Evolutionary conservation across 1,140 invertebrate species (phyloP).

Genomic region (Calliopsis andreniformis): DNA sequence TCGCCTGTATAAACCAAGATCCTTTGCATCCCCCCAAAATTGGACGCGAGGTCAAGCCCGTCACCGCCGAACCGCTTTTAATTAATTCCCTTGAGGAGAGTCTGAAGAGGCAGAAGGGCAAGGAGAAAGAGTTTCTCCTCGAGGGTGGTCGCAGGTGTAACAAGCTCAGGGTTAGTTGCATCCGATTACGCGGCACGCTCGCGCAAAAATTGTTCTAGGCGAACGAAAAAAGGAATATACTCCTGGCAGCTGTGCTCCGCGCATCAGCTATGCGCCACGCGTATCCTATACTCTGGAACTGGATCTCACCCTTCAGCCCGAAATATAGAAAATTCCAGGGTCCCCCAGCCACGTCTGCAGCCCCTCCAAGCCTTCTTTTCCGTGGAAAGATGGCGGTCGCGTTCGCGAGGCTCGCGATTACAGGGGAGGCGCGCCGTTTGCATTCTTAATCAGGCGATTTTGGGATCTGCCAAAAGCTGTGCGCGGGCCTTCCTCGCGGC

Average conservation of each 20-base stretch:
- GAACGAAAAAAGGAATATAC: slow-evolving; percentile 63
- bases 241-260: slow-evolving; percentile 71
- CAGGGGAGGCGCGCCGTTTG: slow-evolving; percentile 67
- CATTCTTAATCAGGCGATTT: slow-evolving; percentile 72
- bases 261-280: slow-evolving; percentile 63
- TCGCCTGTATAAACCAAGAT: not conserved
- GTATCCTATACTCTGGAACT: slow-evolving; percentile 29
- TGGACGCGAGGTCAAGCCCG: slow-evolving; percentile 8
- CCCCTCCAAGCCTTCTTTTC: not conserved
- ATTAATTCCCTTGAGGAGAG: slow-evolving; percentile 16
- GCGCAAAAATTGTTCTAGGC: slow-evolving; percentile 67
- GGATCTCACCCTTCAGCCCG: slow-evolving; percentile 29
- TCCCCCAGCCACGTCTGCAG: not conserved
- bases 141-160: slow-evolving; percentile 24
- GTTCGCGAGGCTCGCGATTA: slow-evolving; percentile 54
- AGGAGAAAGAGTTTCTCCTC: slow-evolving; percentile 17
- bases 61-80: slow-evolving; percentile 38
- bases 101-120: not conserved
- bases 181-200: slow-evolving; percentile 34
- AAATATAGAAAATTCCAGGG: slow-evolving; percentile 46
- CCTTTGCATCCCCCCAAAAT: slow-evolving; percentile 2
- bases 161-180: slow-evolving; percentile 19
- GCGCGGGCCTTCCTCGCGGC: slow-evolving; percentile 2
- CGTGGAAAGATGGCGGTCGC: slow-evolving; percentile 29
- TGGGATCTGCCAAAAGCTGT: slow-evolving; percentile 59